Conservation (phyloP, 2,113 vertebrate species). For the Stegastes partitus region DNA sequence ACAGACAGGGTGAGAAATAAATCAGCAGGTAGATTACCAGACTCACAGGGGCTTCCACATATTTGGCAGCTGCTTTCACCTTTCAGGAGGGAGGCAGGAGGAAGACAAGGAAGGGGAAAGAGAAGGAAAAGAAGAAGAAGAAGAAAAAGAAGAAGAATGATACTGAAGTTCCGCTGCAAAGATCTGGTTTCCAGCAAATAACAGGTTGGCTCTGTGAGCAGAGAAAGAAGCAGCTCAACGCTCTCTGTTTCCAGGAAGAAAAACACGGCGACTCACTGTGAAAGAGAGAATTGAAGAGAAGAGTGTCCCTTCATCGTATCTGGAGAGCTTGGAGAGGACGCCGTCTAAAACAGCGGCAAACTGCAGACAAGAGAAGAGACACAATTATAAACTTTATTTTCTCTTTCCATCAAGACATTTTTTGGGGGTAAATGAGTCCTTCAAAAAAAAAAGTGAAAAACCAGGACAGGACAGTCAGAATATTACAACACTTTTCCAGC, state of each 20-base stretch:
- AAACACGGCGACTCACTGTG: slow-evolving; percentile 90
- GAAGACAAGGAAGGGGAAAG: slow-evolving; percentile 45
- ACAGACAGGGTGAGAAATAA: slow-evolving; percentile 38
- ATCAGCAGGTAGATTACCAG: slow-evolving; percentile 46
- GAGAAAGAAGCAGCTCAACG: slow-evolving; percentile 39
- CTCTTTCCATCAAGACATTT: neutral
- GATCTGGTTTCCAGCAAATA: slow-evolving; percentile 66
- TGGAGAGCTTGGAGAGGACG: slow-evolving; percentile 93
- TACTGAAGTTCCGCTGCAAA: slow-evolving; percentile 56
- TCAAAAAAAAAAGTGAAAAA: no score
- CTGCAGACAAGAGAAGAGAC: slow-evolving; percentile 71
- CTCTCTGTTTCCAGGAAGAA: slow-evolving; percentile 32
- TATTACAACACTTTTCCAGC: no score
- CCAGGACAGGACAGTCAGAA: no score
- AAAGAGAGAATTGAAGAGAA: slow-evolving; percentile 98
- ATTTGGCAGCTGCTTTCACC: slow-evolving; percentile 98
- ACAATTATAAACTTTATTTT: neutral
- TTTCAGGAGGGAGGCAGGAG: slow-evolving; percentile 71
- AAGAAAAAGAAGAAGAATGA: slow-evolving; percentile 75
- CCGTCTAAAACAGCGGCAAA: slow-evolving; percentile 92
- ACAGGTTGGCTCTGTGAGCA: slow-evolving; percentile 33
- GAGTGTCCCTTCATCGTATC: slow-evolving; percentile 98
- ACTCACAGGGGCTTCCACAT: slow-evolving; percentile 97
- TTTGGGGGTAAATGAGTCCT: no score
- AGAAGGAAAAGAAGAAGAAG: slow-evolving; percentile 32